Percentiles rank a stretch among this genome's conserved stretches.
phyloP scores from a whole-genome alignment of 2,797 vertebrate genomes.

The Allobates femoralis region DNA sequence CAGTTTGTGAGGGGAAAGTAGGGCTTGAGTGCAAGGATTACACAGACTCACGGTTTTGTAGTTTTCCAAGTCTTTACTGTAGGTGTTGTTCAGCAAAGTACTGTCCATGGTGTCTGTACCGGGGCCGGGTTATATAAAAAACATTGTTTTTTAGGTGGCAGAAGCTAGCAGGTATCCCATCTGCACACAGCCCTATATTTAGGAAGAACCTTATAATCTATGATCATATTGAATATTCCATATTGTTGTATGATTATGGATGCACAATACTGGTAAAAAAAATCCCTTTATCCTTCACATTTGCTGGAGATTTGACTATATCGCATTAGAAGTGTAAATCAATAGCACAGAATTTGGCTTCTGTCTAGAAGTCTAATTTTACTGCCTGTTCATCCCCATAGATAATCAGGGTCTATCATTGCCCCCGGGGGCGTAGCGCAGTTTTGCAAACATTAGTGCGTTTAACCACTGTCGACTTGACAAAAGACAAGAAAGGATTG shows the following conservation, averaged over 20 bases:
- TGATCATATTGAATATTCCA: not conserved
- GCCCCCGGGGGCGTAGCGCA: conserved; percentile 19
- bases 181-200: not conserved
- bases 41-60: too few relatives aligned
- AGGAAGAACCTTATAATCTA: not conserved
- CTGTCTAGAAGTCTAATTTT: conserved; percentile 21
- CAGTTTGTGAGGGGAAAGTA: too few relatives aligned
- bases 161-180: not conserved
- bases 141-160: too few relatives aligned
- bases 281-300: not conserved
- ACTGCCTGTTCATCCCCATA: conserved; percentile 38
- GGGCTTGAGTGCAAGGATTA: too few relatives aligned
- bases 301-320: conserved; percentile 14
- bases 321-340: conserved; percentile 25
- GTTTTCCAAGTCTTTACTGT: too few relatives aligned
- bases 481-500: conserved; percentile 22
- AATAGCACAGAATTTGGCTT: conserved; percentile 32
- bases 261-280: conserved; percentile 22
- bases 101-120: too few relatives aligned
- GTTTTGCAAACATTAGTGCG: conserved; percentile 45
- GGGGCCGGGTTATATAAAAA: too few relatives aligned
- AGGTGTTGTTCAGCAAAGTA: too few relatives aligned
- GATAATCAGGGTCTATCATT: conserved; percentile 46
- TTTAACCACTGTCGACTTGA: conserved; percentile 26
- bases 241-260: conserved; percentile 5